Conservation (phyloP, 1,140 invertebrate species). For the Sarcophaga bullata region DNA sequence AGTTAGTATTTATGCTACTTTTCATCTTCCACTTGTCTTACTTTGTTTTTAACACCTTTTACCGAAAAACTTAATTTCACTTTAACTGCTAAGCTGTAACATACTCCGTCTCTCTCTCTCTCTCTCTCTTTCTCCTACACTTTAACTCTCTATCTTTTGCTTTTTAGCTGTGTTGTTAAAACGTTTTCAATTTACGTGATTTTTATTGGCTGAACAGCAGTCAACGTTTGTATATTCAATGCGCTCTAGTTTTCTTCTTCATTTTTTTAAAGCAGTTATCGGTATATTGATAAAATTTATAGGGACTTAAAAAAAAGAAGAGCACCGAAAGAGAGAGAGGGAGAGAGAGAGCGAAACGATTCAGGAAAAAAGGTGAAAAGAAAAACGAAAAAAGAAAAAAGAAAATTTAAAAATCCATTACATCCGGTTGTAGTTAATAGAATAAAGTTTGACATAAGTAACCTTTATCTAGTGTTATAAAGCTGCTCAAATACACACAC, state of each 20-base stretch:
- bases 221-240: not conserved
- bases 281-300: not conserved
- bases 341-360: not conserved
- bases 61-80: too few relatives aligned
- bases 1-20: too few relatives aligned
- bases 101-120: too few relatives aligned
- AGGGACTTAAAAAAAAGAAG: too few relatives aligned
- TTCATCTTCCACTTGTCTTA: too few relatives aligned
- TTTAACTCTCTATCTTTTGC: not conserved
- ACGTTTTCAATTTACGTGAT: constrained; percentile 19
- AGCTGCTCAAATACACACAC: constrained; percentile 36
- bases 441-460: constrained; percentile 41
- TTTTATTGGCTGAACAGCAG: constrained; percentile 6
- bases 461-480: constrained; percentile 39
- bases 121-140: not conserved
- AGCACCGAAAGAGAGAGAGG: not conserved
- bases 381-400: not conserved
- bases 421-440: constrained; percentile 36
- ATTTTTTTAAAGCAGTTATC: constrained; percentile 5
- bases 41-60: too few relatives aligned
- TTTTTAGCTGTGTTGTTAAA: not conserved
- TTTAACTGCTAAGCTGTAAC: too few relatives aligned
- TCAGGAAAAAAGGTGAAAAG: not conserved
- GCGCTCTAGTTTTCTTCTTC: not conserved
- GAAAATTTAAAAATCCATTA: constrained; percentile 30